A percentile compares a stretch with the other conserved stretches of the same genome.
phyloP scores from a whole-genome alignment of 53 echinoderm and acorn worm genomes.

The Crossaster papposus region DNA sequence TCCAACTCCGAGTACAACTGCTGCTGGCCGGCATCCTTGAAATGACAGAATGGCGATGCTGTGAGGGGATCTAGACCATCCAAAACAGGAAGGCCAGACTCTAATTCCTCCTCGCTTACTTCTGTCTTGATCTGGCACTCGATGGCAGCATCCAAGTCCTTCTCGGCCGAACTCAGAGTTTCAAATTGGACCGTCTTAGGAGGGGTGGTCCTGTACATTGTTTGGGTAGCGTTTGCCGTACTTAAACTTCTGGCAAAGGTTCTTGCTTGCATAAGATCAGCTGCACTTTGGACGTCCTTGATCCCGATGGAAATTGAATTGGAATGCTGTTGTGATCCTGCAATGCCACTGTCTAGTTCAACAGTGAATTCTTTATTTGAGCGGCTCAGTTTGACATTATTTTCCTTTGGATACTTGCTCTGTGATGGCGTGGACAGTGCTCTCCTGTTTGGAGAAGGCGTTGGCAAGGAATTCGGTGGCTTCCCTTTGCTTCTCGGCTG shows the following conservation, averaged over 20 bases:
- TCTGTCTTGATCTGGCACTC: constrained; percentile 39
- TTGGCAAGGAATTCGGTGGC: constrained; percentile 16
- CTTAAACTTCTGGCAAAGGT: not conserved
- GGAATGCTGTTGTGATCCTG: too few relatives aligned
- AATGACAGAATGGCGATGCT: constrained; percentile 13
- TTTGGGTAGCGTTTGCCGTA: not conserved
- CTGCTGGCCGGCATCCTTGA: constrained; percentile 25
- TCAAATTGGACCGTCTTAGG: not conserved
- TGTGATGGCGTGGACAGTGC: not conserved
- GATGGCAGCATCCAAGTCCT: constrained; percentile 37
- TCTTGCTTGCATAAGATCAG: not conserved
- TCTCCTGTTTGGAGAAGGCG: constrained; percentile 16
- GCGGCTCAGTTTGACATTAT: not conserved
- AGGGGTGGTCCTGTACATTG: too few relatives aligned
- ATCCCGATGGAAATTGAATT: too few relatives aligned
- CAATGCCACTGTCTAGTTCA: constrained; percentile 35
- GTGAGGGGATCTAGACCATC: constrained; percentile 32
- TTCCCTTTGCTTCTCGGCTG: constrained; percentile 58
- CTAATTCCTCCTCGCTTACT: constrained; percentile 34
- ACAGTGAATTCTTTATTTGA: constrained; percentile 28
- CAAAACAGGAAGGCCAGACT: constrained; percentile 26
- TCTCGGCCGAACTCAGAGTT: constrained; percentile 15
- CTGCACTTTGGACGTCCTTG: too few relatives aligned
- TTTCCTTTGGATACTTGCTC: too few relatives aligned
- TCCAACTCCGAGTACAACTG: constrained; percentile 36